A percentile compares a stretch with the other conserved stretches of the same genome.
These are phyloP conservation scores for Slavum lentiscoides DNA, from an alignment of 2,888 invertebrate genomes.

Conservation along the genomic window DNA sequence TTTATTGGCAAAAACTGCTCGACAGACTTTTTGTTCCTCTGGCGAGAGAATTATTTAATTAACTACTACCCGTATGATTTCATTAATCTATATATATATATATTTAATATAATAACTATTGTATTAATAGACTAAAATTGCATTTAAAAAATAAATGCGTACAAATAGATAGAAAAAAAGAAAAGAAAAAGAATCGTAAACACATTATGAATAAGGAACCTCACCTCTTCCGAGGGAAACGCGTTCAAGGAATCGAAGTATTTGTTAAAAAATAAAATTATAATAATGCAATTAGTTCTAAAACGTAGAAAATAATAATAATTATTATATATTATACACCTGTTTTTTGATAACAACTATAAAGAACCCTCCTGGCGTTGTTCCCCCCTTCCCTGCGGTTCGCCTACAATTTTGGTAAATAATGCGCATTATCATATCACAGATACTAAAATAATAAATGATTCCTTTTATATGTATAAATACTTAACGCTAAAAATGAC, in stretches of 20 bases:
- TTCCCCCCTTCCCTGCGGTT: background rate
- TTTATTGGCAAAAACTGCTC: constrained; percentile 41
- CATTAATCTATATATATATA: constrained; percentile 13
- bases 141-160: constrained; percentile 1
- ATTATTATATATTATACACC: constrained; percentile 11
- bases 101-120: constrained; percentile 6
- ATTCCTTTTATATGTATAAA: background rate
- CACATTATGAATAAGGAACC: constrained; percentile 28
- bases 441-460: constrained; percentile 46
- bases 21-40: constrained; percentile 48
- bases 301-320: constrained; percentile 41
- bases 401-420: constrained; percentile 42
- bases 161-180: background rate
- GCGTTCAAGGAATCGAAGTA: constrained; percentile 36
- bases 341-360: constrained; percentile 27
- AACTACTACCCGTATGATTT: constrained; percentile 51
- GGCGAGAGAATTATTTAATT: constrained; percentile 43
- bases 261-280: constrained; percentile 43
- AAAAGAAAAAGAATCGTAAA: constrained; percentile 3
- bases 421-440: constrained; percentile 45
- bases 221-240: constrained; percentile 9
- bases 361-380: constrained; percentile 1
- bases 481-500: constrained; percentile 14
- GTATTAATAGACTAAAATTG: constrained; percentile 36
- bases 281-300: constrained; percentile 43